Conservation (phyloP, 2,888 invertebrate genomes). For the Caenorhabditis wallacei region DNA sequence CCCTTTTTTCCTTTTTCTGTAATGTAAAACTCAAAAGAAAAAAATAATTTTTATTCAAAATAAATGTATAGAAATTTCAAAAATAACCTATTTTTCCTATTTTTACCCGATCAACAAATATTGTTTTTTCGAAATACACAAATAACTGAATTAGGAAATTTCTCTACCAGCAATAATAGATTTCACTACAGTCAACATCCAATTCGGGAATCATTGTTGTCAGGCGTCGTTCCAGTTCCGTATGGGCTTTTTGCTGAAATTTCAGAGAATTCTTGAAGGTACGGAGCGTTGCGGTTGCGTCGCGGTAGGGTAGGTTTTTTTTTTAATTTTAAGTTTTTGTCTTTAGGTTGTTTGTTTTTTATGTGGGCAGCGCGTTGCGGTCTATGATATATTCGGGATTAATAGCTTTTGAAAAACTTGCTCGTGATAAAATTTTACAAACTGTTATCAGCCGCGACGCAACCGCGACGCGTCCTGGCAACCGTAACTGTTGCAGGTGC, state of each 20-base stretch:
- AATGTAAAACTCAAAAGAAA: too few relatives aligned
- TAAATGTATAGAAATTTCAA: slow-evolving; percentile 11
- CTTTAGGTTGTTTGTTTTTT: not conserved
- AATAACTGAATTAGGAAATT: slow-evolving; percentile 18
- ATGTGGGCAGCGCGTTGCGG: too few relatives aligned
- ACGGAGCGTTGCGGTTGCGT: too few relatives aligned
- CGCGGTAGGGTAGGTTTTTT: not conserved
- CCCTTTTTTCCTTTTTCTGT: too few relatives aligned
- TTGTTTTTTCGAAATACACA: slow-evolving; percentile 11
- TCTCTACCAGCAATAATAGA: slow-evolving; percentile 71
- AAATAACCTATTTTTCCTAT: slow-evolving; percentile 56
- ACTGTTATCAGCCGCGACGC: too few relatives aligned
- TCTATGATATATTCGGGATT: too few relatives aligned
- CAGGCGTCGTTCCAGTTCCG: slow-evolving; percentile 70
- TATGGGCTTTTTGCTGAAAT: slow-evolving; percentile 71
- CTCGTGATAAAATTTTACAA: too few relatives aligned
- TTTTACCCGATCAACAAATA: slow-evolving; percentile 25
- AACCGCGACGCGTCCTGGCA: too few relatives aligned
- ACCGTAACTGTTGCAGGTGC: too few relatives aligned
- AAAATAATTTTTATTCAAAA: slow-evolving; percentile 3
- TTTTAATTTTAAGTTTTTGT: not conserved
- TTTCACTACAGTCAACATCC: slow-evolving; percentile 72
- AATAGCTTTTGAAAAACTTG: too few relatives aligned
- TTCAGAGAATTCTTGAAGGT: too few relatives aligned
- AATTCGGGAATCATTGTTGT: slow-evolving; percentile 65